Conservation (phyloP, 2,888 invertebrate genomes). For the Antheraea yamamai region DNA sequence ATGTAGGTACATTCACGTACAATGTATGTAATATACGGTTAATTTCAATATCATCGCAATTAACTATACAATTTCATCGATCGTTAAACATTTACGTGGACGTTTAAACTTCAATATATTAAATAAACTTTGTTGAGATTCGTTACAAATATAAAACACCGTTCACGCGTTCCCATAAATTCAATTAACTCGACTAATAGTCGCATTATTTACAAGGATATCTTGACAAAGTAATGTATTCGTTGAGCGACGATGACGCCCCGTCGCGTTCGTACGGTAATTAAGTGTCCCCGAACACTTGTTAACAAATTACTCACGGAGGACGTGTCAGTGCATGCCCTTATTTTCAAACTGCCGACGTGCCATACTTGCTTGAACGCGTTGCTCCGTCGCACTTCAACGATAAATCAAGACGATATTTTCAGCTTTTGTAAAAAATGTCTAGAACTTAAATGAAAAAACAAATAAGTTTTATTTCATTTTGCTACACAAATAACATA, state of each 20-base stretch:
- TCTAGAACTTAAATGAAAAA: not conserved
- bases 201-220: conserved; percentile 58
- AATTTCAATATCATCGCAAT: not conserved
- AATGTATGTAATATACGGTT: not conserved
- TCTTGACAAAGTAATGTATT: conserved; percentile 64
- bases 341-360: conserved; percentile 58
- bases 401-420: not conserved
- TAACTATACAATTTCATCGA: not conserved
- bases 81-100: not conserved
- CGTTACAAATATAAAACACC: conserved; percentile 22
- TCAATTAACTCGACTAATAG: conserved; percentile 61
- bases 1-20: not conserved
- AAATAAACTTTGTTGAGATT: conserved; percentile 26
- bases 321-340: conserved; percentile 58
- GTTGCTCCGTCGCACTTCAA: not conserved
- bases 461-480: not conserved
- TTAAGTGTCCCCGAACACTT: conserved; percentile 73
- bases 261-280: conserved; percentile 63
- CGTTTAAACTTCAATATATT: conserved; percentile 1
- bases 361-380: not conserved
- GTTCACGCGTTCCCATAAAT: conserved; percentile 46
- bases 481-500: not conserved
- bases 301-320: conserved; percentile 76
- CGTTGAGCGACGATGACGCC: conserved; percentile 67
- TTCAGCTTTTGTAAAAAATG: not conserved